These are phyloP conservation scores for Charadrius vociferus DNA, from an alignment of 2,113 vertebrate species.

Conservation along the genomic window DNA sequence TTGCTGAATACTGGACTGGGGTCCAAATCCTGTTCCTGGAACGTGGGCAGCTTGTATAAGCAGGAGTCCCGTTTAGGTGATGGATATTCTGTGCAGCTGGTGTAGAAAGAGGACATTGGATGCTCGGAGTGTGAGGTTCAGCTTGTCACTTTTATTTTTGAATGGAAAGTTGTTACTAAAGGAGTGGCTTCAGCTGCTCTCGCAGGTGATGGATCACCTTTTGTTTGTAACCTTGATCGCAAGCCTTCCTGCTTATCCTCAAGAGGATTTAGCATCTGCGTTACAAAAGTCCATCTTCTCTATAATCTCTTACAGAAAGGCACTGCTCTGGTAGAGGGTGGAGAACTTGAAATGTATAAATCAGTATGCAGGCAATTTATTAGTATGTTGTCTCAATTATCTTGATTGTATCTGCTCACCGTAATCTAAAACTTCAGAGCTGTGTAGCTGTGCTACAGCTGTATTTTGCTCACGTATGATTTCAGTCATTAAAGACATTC, in stretches of 20 bases:
- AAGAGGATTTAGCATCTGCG: accelerated
- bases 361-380: accelerated
- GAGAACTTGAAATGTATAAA: background rate
- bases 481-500: background rate
- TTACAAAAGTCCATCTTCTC: background rate
- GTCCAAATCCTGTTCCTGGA: background rate
- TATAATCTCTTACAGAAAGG: background rate
- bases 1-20: background rate
- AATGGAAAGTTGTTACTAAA: background rate
- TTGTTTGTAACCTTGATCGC: background rate
- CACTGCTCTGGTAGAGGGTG: background rate
- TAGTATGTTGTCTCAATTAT: background rate
- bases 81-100: background rate
- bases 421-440: background rate
- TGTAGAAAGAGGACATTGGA: accelerated
- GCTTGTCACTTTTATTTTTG: background rate
- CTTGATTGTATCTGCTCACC: background rate
- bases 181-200: background rate
- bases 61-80: background rate
- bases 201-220: background rate
- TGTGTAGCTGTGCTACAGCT: background rate
- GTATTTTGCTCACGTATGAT: background rate
- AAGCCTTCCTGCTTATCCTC: background rate
- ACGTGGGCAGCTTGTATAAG: background rate
- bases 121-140: background rate